Base-by-base conservation (phyloP, 2,888 invertebrate genomes). In the Abrostola tripartita region DNA sequence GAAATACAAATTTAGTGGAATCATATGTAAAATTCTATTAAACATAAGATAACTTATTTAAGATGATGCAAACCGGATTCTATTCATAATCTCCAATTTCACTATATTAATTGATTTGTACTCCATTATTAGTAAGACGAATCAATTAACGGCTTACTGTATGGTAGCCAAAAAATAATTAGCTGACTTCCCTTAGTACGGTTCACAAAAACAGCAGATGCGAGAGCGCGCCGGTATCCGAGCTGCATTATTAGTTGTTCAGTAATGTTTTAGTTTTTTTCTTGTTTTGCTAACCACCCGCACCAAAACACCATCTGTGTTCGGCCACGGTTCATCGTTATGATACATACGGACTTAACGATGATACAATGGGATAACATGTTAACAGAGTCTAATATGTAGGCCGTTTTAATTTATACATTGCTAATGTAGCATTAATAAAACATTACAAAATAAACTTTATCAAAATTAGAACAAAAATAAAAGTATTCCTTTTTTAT, bases 201-300 rank as follows among this genome's bases (percentile, higher is more conserved):
- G 81, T 88, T 86, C 88, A 91, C 89, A 92, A 93, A 92, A 93
- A 92, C 91, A 91, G 90, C 92, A 93, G 91, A 92, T 92, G 92
- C 80, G 85, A 79, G 85, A 78, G 70, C 82, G 79, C 83, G 52
- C 44, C 78, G 80, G 85, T 81, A 82, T 82, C 90, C 89, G 89
- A 88, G 91, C 88, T 88, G 88, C 89, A 88, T 92, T 92, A 93
- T 92, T 90, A 90, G 88, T 88, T 83, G 88, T 81, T 90, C 88
- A 83, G 90, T 89, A 87, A 88, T 89, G 87, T 86, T 89, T 86
- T 79, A 41, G 79, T 81, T 89, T 89, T 90, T 92, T 90, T 87
- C 79, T 79, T 86, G 81, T 86, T 90, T 88, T 84, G 88, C 88
- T 89, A 89, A 90, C 91, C 88, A 85, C 82, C 83, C 87, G 84